Conservation (phyloP, 2,888 invertebrate genomes). For the Gerosis bhagava region DNA sequence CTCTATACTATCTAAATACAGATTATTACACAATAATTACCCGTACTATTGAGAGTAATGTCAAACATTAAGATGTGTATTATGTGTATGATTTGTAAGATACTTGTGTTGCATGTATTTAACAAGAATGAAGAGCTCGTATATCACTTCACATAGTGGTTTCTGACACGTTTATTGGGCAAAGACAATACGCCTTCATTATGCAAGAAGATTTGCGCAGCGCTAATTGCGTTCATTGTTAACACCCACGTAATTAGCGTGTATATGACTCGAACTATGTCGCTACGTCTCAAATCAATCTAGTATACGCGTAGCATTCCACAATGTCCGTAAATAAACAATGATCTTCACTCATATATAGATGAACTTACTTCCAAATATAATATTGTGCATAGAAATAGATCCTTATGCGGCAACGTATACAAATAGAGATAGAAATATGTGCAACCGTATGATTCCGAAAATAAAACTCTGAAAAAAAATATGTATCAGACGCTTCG, state of each 20-base stretch:
- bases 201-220: constrained; percentile 24
- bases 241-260: constrained; percentile 25
- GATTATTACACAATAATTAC: too few relatives aligned
- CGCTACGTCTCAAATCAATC: constrained; percentile 18
- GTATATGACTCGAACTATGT: constrained; percentile 20
- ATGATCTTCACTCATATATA: constrained; percentile 7
- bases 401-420: constrained; percentile 33
- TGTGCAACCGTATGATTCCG: too few relatives aligned
- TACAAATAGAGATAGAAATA: constrained; percentile 48
- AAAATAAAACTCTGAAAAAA: constrained; percentile 60
- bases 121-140: neutral
- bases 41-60: too few relatives aligned
- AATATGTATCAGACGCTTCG: constrained; percentile 45
- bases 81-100: too few relatives aligned
- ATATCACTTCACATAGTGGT: constrained; percentile 10
- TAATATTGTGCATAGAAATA: constrained; percentile 8
- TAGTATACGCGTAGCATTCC: constrained; percentile 21
- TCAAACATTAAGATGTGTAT: too few relatives aligned
- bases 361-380: constrained; percentile 12
- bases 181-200: constrained; percentile 22
- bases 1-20: too few relatives aligned
- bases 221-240: constrained; percentile 17
- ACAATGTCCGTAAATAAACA: constrained; percentile 18
- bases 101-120: neutral
- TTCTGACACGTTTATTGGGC: constrained; percentile 10